Conservation (phyloP, 2,113 vertebrate genomes). For the Stigmatopora argus region DNA sequence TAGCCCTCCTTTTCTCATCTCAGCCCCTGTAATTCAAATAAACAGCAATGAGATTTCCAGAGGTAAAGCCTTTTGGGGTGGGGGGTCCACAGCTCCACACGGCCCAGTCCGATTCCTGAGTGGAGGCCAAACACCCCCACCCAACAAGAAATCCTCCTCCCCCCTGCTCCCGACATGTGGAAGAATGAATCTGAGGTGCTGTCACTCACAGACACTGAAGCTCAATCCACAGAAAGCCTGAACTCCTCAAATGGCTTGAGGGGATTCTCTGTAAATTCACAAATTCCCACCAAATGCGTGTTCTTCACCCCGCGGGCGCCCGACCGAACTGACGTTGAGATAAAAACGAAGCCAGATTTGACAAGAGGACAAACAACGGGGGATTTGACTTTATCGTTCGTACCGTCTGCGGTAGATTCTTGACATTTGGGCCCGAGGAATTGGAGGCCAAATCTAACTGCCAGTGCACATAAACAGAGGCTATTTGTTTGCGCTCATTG, state of each 20-base stretch:
- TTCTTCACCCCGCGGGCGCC: constrained; percentile 20
- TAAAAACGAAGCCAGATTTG: constrained; percentile 39
- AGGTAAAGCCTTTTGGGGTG: constrained; percentile 68
- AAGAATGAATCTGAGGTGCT: constrained; percentile 50
- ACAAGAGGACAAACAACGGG: constrained; percentile 44
- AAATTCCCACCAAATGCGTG: constrained; percentile 29
- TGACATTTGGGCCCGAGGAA: constrained; percentile 36
- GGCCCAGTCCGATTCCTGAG: constrained; percentile 46
- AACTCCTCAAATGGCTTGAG: constrained; percentile 37
- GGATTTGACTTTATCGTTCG: constrained; percentile 36
- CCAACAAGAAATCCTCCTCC: not conserved
- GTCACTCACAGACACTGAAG: constrained; percentile 54
- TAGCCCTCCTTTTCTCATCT: constrained; percentile 70
- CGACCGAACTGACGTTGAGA: constrained; percentile 31
- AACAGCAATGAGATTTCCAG: constrained; percentile 75
- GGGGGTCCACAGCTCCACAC: constrained; percentile 57
- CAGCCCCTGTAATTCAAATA: constrained; percentile 75
- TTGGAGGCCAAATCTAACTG: constrained; percentile 52
- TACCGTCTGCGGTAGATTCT: constrained; percentile 35
- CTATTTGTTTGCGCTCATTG: constrained; percentile 68
- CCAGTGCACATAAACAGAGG: constrained; percentile 68
- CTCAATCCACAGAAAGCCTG: constrained; percentile 33
- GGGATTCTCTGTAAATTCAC: constrained; percentile 44
- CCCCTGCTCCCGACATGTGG: constrained; percentile 37
- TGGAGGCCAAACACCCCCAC: constrained; percentile 32